Conservation (phyloP, 2,113 vertebrate species). For the Tiliqua scincoides region DNA sequence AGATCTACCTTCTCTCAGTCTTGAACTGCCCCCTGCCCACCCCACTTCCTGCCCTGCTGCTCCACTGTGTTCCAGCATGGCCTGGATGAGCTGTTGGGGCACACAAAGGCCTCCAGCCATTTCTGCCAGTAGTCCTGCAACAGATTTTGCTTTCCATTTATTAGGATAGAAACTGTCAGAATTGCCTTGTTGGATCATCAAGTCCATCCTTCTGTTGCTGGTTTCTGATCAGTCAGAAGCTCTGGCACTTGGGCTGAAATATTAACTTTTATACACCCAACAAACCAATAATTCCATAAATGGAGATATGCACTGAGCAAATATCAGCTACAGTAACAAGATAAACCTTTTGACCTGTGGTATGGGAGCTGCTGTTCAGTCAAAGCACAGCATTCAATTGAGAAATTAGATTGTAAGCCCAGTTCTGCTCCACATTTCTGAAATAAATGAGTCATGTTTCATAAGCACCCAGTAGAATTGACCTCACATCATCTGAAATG, state of each 20-base stretch:
- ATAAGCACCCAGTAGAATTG: conserved; percentile 27
- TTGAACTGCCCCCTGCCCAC: too few species aligned
- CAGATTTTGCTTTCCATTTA: neutral
- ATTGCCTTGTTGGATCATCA: neutral
- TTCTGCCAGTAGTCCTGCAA: too few species aligned
- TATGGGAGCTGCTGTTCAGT: neutral
- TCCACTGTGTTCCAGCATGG: too few species aligned
- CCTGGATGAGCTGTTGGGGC: too few species aligned
- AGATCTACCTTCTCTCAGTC: too few species aligned
- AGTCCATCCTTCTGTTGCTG: neutral
- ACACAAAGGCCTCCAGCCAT: too few species aligned
- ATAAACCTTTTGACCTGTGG: neutral
- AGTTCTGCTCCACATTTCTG: conserved; percentile 27
- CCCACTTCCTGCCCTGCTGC: too few species aligned
- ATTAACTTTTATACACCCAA: neutral
- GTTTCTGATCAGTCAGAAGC: too few species aligned
- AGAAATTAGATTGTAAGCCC: conserved; percentile 14
- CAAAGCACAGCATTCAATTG: rapidly evolving
- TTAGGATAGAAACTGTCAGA: neutral
- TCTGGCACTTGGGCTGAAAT: neutral
- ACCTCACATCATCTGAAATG: conserved; percentile 13
- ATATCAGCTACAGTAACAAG: conserved; percentile 14
- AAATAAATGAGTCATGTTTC: conserved; percentile 23
- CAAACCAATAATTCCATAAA: conserved; percentile 19
- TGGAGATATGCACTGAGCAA: neutral